phyloP scores from a whole-genome alignment of 2,797 vertebrate species.

The Oryzias dopingdopingensis region DNA sequence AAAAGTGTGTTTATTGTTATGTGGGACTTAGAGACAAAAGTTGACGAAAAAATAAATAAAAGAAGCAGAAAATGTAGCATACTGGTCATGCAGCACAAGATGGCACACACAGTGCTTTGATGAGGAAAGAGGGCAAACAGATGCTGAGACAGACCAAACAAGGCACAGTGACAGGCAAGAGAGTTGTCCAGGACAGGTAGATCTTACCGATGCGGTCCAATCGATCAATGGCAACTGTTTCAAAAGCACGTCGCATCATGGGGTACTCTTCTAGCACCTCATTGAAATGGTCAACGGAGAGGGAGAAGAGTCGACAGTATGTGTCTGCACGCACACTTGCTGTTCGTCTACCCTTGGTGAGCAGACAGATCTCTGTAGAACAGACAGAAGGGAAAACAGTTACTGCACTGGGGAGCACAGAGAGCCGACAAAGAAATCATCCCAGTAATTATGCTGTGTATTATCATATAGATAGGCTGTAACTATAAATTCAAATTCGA shows the following conservation, averaged over 20 bases:
- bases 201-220: slow-evolving; percentile 96
- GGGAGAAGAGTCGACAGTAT: slow-evolving; percentile 96
- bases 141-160: slow-evolving; percentile 66
- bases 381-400: slow-evolving; percentile 8
- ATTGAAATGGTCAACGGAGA: slow-evolving; percentile 98
- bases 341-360: slow-evolving; percentile 94
- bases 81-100: slow-evolving; percentile 81
- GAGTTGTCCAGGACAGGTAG: slow-evolving; percentile 46
- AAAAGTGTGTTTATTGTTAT: slow-evolving; percentile 45
- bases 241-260: slow-evolving; percentile 98
- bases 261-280: slow-evolving; percentile 98
- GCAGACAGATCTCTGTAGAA: slow-evolving; percentile 90
- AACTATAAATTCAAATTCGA: slow-evolving; percentile 8
- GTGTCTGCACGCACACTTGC: slow-evolving; percentile 97
- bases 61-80: slow-evolving; percentile 49
- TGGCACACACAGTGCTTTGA: slow-evolving; percentile 77
- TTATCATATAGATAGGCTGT: slow-evolving; percentile 57
- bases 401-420: no score
- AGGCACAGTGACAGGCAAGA: slow-evolving; percentile 73
- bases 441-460: slow-evolving; percentile 32
- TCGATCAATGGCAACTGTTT: slow-evolving; percentile 94
- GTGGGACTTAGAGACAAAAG: slow-evolving; percentile 35
- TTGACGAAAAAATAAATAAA: not conserved
- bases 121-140: slow-evolving; percentile 66
- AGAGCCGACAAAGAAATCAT: slow-evolving; percentile 2